These are phyloP conservation scores for Acleris emargana DNA, from an alignment of 2,888 invertebrate species.

Conservation along the genomic window DNA sequence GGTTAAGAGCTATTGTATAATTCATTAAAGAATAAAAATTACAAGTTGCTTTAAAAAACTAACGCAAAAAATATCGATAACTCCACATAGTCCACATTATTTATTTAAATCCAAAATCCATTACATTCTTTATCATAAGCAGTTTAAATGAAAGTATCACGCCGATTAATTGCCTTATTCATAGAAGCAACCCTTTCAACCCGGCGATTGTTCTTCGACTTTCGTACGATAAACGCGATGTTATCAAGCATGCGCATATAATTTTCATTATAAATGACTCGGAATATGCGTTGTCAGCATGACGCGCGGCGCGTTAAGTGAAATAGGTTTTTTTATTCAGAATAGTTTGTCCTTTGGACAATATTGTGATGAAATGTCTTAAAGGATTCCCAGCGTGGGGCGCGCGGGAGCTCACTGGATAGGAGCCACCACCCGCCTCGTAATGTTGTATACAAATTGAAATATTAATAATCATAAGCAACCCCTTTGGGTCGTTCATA, in stretches of 20 bases:
- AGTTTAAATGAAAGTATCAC: constrained; percentile 53
- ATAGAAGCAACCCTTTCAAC: constrained; percentile 64
- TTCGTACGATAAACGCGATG: constrained; percentile 65
- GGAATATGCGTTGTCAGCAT: constrained; percentile 80
- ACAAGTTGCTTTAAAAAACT: too few relatives aligned
- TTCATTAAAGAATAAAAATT: too few relatives aligned
- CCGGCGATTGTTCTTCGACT: constrained; percentile 63
- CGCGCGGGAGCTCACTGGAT: constrained; percentile 66
- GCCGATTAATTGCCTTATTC: constrained; percentile 66
- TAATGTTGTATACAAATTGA: constrained; percentile 60
- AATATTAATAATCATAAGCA: constrained; percentile 71
- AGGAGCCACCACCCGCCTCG: constrained; percentile 70
- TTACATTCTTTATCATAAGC: constrained; percentile 36
- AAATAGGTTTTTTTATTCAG: constrained; percentile 55
- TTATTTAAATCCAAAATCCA: constrained; percentile 11
- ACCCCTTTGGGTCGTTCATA: constrained; percentile 61
- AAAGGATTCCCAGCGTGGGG: constrained; percentile 72
- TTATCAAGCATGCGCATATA: constrained; percentile 62
- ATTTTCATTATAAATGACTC: constrained; percentile 76
- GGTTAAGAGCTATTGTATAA: too few relatives aligned
- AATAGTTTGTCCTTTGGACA: constrained; percentile 71
- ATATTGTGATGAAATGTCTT: constrained; percentile 73
- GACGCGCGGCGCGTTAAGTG: constrained; percentile 64
- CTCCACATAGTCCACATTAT: too few relatives aligned
- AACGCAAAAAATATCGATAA: too few relatives aligned